phyloP scores from a whole-genome alignment of 2,888 invertebrate species.

The Lithophane leautieri region DNA sequence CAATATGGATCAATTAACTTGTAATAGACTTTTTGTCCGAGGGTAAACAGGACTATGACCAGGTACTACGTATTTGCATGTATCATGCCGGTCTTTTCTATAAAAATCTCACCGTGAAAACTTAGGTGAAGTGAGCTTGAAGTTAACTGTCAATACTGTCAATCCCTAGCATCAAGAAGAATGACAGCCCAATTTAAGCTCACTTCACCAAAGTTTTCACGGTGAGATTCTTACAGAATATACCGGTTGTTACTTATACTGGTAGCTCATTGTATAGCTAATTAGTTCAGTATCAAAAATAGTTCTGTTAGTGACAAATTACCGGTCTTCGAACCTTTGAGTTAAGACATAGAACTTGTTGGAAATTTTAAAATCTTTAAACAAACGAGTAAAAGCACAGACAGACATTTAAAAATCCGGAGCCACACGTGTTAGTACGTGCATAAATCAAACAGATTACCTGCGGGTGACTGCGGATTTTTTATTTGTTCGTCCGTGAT shows the following conservation, averaged over 20 bases:
- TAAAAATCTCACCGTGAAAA: not conserved
- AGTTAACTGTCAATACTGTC: too few species aligned
- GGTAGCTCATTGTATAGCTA: not conserved
- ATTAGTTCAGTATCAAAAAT: not conserved
- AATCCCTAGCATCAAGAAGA: not conserved
- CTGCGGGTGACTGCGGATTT: too few species aligned
- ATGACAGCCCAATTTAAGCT: not conserved
- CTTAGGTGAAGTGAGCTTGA: not conserved
- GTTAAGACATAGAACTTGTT: not conserved
- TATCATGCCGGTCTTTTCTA: not conserved
- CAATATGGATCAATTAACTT: slow-evolving; percentile 20
- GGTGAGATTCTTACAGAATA: not conserved
- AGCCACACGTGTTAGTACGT: too few species aligned
- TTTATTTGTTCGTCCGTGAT: too few species aligned
- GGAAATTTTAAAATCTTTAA: not conserved
- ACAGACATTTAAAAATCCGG: too few species aligned
- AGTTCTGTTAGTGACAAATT: not conserved
- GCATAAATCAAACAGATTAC: too few species aligned
- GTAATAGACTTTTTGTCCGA: slow-evolving; percentile 13
- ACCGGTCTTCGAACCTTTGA: not conserved
- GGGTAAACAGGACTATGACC: not conserved
- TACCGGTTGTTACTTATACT: not conserved
- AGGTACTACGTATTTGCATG: not conserved
- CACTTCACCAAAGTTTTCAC: too few species aligned
- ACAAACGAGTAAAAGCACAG: not conserved